Base-by-base conservation (phyloP, 2,888 invertebrate genomes). In the Icerya purchasi region DNA sequence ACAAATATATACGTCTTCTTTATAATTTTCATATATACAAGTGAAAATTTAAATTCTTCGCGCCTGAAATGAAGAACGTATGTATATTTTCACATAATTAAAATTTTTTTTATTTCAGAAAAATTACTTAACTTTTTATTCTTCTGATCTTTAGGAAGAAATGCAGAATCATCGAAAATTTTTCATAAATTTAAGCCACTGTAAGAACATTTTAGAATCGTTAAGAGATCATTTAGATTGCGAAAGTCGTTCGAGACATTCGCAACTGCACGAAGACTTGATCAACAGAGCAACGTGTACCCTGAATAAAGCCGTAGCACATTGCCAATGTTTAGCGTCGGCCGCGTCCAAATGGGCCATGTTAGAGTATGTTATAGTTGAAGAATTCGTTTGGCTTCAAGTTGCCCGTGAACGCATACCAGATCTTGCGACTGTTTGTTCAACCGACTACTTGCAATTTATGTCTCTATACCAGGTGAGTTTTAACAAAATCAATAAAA, bases 81-180 rank as follows among this genome's bases (percentile, higher is more conserved):
- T n/a, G n/a, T n/a, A n/a, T n/a, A n/a, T n/a, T n/a, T n/a, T n/a
- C n/a, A n/a, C n/a, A n/a, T n/a, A n/a, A n/a, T n/a, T n/a, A n/a
- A n/a, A n/a, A n/a, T n/a, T n/a, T n/a, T n/a, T n/a, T n/a, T n/a
- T n/a, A n/a, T n/a, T n/a, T n/a, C n/a, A n/a, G n/a, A n/a, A n/a
- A n/a, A n/a, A n/a, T n/a, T n/a, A n/a, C n/a, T n/a, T n/a, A n/a
- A 54, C n/a, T 25, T 36, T 24, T 56, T 57, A 24, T 22, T 51
- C 10, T 57, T 20, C 5, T 36, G 14, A 8, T 23, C 23, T 63
- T 20, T 50, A 65, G 66, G 66, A 66, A 54, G 89, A 89, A 73
- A 86, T 90, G 73, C 88, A 88, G 67, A 89, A 86, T 68, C 87
- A 89, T 67, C 77, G 89, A 50, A 87, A 86, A 68, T 89, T 90